Conservation (phyloP, 1,140 invertebrate species). For the Drosophila kikkawai region DNA sequence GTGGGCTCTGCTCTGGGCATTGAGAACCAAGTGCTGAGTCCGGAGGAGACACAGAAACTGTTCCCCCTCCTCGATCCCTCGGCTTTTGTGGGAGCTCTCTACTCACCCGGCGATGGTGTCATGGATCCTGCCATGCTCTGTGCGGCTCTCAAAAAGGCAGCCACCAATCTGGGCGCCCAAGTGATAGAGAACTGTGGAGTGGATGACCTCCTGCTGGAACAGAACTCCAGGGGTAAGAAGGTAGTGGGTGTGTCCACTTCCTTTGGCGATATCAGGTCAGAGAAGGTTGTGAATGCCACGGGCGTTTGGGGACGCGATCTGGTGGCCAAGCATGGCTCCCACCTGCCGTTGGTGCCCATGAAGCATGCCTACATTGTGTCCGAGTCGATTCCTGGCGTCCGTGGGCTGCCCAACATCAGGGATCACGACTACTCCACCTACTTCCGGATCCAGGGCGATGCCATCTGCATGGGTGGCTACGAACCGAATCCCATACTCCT, state of each 20-base stretch:
- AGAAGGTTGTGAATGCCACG: constrained; percentile 89
- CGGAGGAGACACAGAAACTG: constrained; percentile 90
- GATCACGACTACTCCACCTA: constrained; percentile 95
- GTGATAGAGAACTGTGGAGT: constrained; percentile 92
- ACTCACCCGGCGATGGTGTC: constrained; percentile 92
- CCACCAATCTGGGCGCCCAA: constrained; percentile 89
- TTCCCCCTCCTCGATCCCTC: constrained; percentile 92
- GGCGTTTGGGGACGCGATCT: constrained; percentile 93
- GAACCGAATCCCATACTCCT: constrained; percentile 93
- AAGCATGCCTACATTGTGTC: constrained; percentile 95
- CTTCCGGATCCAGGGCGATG: constrained; percentile 92
- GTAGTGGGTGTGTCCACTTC: constrained; percentile 91
- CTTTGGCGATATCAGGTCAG: constrained; percentile 87
- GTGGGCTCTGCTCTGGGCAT: constrained; percentile 91
- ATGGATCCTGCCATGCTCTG: constrained; percentile 93
- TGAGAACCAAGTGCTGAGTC: constrained; percentile 90
- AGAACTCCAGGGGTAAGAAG: constrained; percentile 86
- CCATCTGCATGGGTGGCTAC: constrained; percentile 94
- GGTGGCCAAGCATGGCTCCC: constrained; percentile 89
- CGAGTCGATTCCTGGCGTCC: constrained; percentile 90
- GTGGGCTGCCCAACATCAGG: constrained; percentile 91
- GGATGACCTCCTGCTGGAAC: constrained; percentile 87
- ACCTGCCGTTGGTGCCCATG: constrained; percentile 92
- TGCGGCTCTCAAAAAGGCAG: constrained; percentile 89
- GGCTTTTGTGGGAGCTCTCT: constrained; percentile 91